Percentiles rank a stretch among this genome's conserved stretches.
Evolutionary conservation across 2,888 invertebrate genomes (phyloP).

Genomic region (Ametastegia equiseti): DNA sequence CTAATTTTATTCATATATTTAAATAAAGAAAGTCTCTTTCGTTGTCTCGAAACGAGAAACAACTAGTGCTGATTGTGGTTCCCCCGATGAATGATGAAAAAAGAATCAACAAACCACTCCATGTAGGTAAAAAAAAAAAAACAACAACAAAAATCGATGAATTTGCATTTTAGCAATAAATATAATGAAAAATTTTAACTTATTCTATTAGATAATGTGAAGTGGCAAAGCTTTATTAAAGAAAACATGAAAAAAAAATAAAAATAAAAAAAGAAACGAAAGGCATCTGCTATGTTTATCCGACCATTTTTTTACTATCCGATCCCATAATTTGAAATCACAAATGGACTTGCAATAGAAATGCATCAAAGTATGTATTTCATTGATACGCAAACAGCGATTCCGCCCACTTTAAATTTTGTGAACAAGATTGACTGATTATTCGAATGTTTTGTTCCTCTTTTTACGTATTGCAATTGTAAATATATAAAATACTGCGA

Average conservation of each 20-base stretch:
- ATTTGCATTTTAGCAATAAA: constrained; percentile 47
- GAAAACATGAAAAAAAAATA: constrained; percentile 6
- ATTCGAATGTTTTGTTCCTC: neutral
- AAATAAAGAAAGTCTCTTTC: constrained; percentile 39
- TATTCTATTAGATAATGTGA: constrained; percentile 47
- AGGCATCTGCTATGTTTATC: neutral
- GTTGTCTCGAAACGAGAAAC: constrained; percentile 22
- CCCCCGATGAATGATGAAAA: neutral
- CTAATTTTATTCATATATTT: constrained; percentile 43
- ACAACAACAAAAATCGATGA: constrained; percentile 11
- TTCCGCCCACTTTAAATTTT: neutral
- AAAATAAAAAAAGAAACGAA: constrained; percentile 19
- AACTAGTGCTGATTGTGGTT: constrained; percentile 41
- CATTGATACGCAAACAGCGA: neutral
- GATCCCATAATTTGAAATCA: constrained; percentile 4
- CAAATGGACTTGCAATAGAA: neutral
- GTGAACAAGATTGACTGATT: neutral
- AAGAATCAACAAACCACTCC: neutral
- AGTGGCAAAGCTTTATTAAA: constrained; percentile 47
- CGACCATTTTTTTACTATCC: constrained; percentile 14
- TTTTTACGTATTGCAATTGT: neutral
- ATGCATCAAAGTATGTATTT: neutral
- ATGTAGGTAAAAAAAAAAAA: neutral
- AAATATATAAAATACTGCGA: constrained; percentile 13
- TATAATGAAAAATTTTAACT: constrained; percentile 45